Evolutionary conservation across 2,888 invertebrate genomes (phyloP), one percentile per base, ranked within the genome.

Genomic region (Buathra laborator): DNA sequence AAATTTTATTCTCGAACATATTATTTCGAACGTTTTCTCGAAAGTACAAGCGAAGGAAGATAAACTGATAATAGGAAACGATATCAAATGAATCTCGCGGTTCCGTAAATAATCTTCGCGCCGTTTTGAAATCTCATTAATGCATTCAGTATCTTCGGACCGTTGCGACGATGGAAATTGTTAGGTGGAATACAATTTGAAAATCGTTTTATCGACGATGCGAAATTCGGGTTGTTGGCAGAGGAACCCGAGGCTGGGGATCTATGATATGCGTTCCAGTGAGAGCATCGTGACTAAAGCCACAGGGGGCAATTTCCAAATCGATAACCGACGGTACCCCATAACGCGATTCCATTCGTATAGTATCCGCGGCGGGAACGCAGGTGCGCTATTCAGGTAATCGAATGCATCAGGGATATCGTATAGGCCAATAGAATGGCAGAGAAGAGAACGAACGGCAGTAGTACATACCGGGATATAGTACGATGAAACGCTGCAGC

Each of bases 331-430:
- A 59, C 51, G 67, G 81, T 72, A 37, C 12, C 56, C 75, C 76
- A 83, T 84, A 87, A 76, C 24, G 62, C 44, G 66, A 81, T 80
- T 74, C 59, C 81, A 74, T 81, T 81, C 74, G 81, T 67, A 78
- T 56, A 29, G 70, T 53, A 77, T 78, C 56, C 53, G 9, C 53
- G 56, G 56, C 43, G 59, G 56, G 72, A 85, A 85, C 66, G 56
- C 79, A 82, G 82, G 82, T 82, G 82, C 66, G 43, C 66, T 32
- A 81, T 81, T 75, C 74, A 64, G 70, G 66, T 85, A 85, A 85
- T 82, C 81, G 84, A 79, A 79, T 85, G 75, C 66, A 68, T 77
- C 56, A 78, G 72, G 24, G 82, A 77, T 81, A 76, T 77, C 67
- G 76, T 62, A 29, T 43, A 43, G 48, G n/a, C 53, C 75, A 59